Conservation (phyloP, 2,888 invertebrate genomes). For the Elaeidobius kamerunicus region DNA sequence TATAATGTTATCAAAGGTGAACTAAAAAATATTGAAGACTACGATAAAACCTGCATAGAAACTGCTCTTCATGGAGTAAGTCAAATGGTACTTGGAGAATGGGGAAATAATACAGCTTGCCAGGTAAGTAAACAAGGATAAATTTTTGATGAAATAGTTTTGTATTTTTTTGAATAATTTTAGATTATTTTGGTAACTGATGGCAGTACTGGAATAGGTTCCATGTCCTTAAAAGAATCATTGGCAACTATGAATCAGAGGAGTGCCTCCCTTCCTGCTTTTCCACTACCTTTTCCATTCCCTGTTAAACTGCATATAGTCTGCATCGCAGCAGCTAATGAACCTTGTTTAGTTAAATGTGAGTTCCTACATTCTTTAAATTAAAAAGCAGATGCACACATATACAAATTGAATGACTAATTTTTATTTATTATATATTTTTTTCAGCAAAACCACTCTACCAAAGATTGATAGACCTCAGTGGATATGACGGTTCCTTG, state of each 20-base stretch:
- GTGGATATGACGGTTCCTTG: conserved; percentile 63
- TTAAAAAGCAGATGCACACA: too few species aligned
- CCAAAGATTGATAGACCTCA: conserved; percentile 76
- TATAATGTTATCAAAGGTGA: conserved; percentile 76
- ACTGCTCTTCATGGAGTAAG: conserved; percentile 76
- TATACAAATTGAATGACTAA: too few species aligned
- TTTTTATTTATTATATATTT: too few species aligned
- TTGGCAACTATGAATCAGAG: conserved; percentile 52
- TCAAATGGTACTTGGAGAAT: conserved; percentile 77
- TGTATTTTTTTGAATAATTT: conserved; percentile 27
- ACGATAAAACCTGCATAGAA: conserved; percentile 84
- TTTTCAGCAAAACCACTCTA: conserved; percentile 66
- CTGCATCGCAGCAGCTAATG: conserved; percentile 66
- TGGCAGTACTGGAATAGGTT: conserved; percentile 67
- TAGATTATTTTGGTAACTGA: conserved; percentile 72
- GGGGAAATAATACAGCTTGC: conserved; percentile 85
- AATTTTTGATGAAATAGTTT: neutral
- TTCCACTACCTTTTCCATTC: conserved; percentile 76
- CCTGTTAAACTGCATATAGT: conserved; percentile 76
- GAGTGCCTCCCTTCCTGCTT: conserved; percentile 48
- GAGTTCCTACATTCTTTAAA: too few species aligned
- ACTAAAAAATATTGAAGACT: conserved; percentile 73
- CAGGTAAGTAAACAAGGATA: conserved; percentile 56
- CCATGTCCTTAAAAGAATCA: conserved; percentile 61
- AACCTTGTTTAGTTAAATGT: conserved; percentile 54